Evolutionary conservation across 2,797 vertebrate genomes (phyloP), one percentile per base, ranked within the genome.

Genomic region (Argyrosomus regius): DNA sequence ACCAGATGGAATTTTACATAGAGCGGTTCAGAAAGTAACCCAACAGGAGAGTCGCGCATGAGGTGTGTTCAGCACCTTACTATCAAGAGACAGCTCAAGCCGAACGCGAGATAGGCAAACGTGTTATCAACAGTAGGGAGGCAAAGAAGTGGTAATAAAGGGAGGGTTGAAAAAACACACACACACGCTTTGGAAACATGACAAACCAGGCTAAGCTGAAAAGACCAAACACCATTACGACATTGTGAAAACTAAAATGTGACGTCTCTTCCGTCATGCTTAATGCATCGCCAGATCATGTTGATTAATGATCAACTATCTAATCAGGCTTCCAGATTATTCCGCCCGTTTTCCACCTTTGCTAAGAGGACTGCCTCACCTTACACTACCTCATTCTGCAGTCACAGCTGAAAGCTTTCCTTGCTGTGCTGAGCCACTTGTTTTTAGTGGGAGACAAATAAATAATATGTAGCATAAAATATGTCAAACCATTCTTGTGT

Each of bases 1-100:
- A 82, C 60, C 56, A 60, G 70, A 71, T 60, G 59, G 28, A 77
- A 75, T 78, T 91, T 62, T 39, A 77, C 57, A 88, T 68, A 35
- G 62, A 39, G 24, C 6, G 2, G 35, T 61, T 75, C 28, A 35
- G n/a, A 81, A 64, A 72, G 60, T 59, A 60, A 65, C 52, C 18
- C 31, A 8, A 45, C 61, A 35, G 10, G 6, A 50, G 22, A n/a
- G 65, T 45, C 5, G 0, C 52, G 48, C 43, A 43, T 28, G 5
- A 58, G 65, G 41, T 41, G 10, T 13, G 59, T n/a, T 1, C 57
- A 49, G 16, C 18, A 26, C 39, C 45, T 3, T 14, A 58, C 35
- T 58, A 76, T 59, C 35, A 59, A 57, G 26, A 46, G 24, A 62
- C 31, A 17, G 50, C 41, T 49, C 0, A 60, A 60, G 26, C 35